Percentiles rank a stretch among this genome's conserved stretches.
Conservation (phyloP, 2,888 invertebrate genomes). For the Dolichopus griseipennis region DNA sequence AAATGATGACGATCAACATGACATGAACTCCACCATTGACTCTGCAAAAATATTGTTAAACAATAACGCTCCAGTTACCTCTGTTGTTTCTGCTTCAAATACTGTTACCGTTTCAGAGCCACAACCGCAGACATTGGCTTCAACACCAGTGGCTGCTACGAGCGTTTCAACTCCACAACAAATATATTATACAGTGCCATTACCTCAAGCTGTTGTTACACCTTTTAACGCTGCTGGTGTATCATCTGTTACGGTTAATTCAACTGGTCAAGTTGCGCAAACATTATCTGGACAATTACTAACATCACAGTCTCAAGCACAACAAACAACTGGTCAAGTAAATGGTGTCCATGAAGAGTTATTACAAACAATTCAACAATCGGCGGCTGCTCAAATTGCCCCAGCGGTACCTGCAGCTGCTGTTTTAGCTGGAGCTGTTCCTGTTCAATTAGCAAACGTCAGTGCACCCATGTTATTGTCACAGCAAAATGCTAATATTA, state of each 20-base stretch:
- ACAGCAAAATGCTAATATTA: slow-evolving; percentile 19
- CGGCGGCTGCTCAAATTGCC: slow-evolving; percentile 26
- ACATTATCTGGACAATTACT: slow-evolving; percentile 11
- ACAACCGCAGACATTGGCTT: slow-evolving; percentile 7
- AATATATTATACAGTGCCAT: slow-evolving; percentile 24
- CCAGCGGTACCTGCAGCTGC: slow-evolving; percentile 24
- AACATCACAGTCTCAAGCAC: slow-evolving; percentile 31
- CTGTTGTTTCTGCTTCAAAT: slow-evolving; percentile 23
- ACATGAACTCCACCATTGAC: slow-evolving; percentile 20
- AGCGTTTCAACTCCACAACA: background rate
- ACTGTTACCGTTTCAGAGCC: background rate
- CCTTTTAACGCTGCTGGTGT: slow-evolving; percentile 26
- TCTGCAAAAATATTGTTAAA: slow-evolving; percentile 13
- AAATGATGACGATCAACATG: slow-evolving; percentile 41
- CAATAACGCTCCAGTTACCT: background rate
- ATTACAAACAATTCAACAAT: slow-evolving; percentile 31
- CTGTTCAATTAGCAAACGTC: slow-evolving; percentile 15
- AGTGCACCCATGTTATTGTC: slow-evolving; percentile 18
- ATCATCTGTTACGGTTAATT: slow-evolving; percentile 18
- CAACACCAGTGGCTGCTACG: slow-evolving; percentile 23
- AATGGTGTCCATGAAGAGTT: slow-evolving; percentile 43
- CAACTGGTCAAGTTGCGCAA: slow-evolving; percentile 10
- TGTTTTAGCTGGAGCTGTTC: background rate
- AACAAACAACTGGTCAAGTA: slow-evolving; percentile 28
- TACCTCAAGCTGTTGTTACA: slow-evolving; percentile 30